Evolutionary conservation across 2,113 vertebrate genomes (phyloP).

Genomic region (Cochlearius cochlearius): DNA sequence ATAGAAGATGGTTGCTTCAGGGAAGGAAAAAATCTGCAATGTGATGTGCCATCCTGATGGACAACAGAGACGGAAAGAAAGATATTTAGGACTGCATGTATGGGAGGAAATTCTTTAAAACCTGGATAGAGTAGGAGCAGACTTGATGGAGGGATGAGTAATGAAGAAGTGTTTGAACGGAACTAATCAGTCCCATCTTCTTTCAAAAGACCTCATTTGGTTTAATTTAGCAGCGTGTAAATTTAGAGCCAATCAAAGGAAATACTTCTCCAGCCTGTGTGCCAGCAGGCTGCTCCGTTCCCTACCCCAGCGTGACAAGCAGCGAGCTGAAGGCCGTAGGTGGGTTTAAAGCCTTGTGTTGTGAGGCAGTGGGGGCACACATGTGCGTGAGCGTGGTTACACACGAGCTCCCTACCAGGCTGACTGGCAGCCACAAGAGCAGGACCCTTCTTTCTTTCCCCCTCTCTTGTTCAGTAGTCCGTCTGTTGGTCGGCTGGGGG

Average conservation of each 20-base stretch:
- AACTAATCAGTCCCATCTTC: slow-evolving; percentile 69
- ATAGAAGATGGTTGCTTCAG: background rate
- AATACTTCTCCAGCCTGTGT: slow-evolving; percentile 19
- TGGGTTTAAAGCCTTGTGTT: background rate
- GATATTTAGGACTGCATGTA: background rate
- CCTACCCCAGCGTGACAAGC: background rate
- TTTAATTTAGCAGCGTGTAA: slow-evolving; percentile 64
- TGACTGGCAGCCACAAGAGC: background rate
- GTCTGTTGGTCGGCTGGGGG: fast-evolving
- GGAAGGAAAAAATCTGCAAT: background rate
- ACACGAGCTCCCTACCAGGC: fast-evolving
- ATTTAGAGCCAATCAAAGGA: slow-evolving; percentile 65
- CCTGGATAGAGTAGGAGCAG: slow-evolving; percentile 52
- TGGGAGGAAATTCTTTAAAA: slow-evolving; percentile 46
- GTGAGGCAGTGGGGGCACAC: background rate
- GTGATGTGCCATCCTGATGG: background rate
- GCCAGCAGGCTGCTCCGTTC: slow-evolving; percentile 10
- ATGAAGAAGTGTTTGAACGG: slow-evolving; percentile 61
- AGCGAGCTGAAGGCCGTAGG: background rate
- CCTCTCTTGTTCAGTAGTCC: fast-evolving
- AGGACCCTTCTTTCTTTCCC: background rate
- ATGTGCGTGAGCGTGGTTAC: background rate
- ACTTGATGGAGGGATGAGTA: slow-evolving; percentile 63
- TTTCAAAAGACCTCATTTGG: slow-evolving; percentile 60
- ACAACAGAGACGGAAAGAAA: background rate